Conservation (phyloP, 2,113 vertebrate genomes). For the Eolophus roseicapilla region DNA sequence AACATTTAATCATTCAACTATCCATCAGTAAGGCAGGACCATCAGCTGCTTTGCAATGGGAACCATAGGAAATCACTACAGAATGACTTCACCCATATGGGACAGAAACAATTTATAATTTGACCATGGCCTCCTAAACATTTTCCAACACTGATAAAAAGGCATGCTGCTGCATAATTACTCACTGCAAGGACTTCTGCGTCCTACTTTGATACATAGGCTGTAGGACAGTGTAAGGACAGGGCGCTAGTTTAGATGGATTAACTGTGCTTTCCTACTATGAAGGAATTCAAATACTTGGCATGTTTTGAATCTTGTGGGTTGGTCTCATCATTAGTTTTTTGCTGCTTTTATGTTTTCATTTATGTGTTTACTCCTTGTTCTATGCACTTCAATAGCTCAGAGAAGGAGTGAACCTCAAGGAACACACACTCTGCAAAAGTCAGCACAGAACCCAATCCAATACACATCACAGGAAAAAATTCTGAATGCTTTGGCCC, state of each 20-base stretch:
- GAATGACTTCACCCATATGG: neutral
- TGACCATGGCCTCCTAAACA: neutral
- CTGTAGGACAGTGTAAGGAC: neutral
- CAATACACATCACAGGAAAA: slow-evolving; percentile 25
- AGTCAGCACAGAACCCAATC: neutral
- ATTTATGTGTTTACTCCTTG: neutral
- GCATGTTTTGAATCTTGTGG: neutral
- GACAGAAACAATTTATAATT: neutral
- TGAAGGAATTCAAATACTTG: neutral
- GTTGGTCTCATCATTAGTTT: neutral
- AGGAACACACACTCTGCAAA: slow-evolving; percentile 1
- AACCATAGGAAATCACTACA: neutral
- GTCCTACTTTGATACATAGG: neutral
- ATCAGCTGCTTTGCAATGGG: neutral
- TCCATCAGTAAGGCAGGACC: neutral
- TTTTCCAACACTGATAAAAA: neutral
- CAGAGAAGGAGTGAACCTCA: neutral
- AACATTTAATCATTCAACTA: neutral
- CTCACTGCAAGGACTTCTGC: neutral
- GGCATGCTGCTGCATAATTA: neutral
- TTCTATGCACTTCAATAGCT: neutral
- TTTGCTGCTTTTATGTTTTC: neutral
- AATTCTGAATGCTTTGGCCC: neutral
- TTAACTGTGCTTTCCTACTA: neutral
- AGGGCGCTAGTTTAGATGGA: neutral